Base-by-base conservation (phyloP, 2,797 vertebrate species). In the Xenops minutus region DNA sequence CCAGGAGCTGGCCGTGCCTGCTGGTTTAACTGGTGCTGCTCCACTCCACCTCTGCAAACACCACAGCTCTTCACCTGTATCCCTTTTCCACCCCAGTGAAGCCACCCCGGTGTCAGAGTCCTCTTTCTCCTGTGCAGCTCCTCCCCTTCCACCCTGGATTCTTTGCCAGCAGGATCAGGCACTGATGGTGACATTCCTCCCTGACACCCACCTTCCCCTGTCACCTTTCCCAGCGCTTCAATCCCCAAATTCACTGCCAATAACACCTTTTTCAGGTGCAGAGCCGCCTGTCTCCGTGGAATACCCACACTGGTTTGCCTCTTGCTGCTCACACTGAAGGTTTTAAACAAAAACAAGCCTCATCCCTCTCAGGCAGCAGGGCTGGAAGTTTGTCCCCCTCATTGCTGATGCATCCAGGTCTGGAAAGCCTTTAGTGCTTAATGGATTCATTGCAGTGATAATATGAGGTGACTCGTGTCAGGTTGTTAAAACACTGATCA, bases 401-500 rank as follows among this genome's bases (percentile, higher is more conserved):
- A 16, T 54, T 89, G 62, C 82, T 48, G 55, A 88, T 23, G 52
- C 77, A 79, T 83, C 79, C 30, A 49, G 93, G 84, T 97, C 88
- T 89, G 84, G 16, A 94, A 96, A 97, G 91, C 88, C 79, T 94
- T 90, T 78, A 73, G 92, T 55, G 83, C 95, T 96, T 97, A 95
- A 96, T 96, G 95, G 96, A 89, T 97, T 96, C 96, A 91, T 71
- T 95, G 95, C 95, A 96, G 95, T 67, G 83, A 84, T 97, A 97
- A 97, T 93, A 96, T 4, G 95, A 97, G 94, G 95, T 17, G 95
- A 93, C 97, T 78, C 10, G 2, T 83, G 96, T 96, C 97, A 97
- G 97, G 97, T 85, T 96, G 95, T 96, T 97, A 97, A 96, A 97
- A 95, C 55, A 93, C 95, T 17, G 93, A 91, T 95, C 96, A 97